phyloP scores from a whole-genome alignment of 2,888 invertebrate species.

The Morinoia aosen region DNA sequence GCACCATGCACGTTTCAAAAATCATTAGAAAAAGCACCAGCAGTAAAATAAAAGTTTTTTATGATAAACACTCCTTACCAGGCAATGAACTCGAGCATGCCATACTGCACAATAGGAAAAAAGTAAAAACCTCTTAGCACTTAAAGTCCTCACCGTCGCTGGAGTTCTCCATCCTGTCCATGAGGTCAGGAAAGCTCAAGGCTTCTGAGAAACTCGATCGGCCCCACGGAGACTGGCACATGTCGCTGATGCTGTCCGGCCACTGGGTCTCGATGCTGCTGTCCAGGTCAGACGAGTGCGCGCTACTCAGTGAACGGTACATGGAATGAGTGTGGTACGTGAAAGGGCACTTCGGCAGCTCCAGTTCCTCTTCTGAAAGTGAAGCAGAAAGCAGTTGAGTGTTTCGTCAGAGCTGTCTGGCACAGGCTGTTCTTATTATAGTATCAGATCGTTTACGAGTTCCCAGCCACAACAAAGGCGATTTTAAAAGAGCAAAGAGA shows the following conservation, averaged over 20 bases:
- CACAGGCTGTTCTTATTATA: no score
- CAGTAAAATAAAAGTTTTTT: no score
- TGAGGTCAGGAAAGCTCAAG: background rate
- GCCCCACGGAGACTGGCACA: background rate
- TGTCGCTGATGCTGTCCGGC: background rate
- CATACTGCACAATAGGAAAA: no score
- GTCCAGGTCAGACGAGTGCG: background rate
- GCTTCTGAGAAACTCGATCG: background rate
- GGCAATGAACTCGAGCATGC: no score
- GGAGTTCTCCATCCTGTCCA: background rate
- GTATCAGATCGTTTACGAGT: no score
- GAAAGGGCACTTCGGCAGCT: background rate
- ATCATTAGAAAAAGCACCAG: no score
- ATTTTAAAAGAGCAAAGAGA: no score
- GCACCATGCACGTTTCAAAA: no score
- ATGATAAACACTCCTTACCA: no score
- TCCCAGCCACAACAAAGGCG: no score
- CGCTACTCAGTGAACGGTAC: background rate
- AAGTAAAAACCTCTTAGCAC: no score
- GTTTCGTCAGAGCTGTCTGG: background rate
- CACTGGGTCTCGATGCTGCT: background rate
- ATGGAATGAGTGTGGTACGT: background rate
- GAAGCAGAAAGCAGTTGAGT: background rate
- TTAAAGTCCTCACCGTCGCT: background rate
- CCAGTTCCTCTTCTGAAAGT: background rate